Percentiles rank a stretch among this genome's conserved stretches.
Conservation (phyloP, 37 sponge, comb jelly and placozoan genomes). For the Spongilla lacustris region DNA sequence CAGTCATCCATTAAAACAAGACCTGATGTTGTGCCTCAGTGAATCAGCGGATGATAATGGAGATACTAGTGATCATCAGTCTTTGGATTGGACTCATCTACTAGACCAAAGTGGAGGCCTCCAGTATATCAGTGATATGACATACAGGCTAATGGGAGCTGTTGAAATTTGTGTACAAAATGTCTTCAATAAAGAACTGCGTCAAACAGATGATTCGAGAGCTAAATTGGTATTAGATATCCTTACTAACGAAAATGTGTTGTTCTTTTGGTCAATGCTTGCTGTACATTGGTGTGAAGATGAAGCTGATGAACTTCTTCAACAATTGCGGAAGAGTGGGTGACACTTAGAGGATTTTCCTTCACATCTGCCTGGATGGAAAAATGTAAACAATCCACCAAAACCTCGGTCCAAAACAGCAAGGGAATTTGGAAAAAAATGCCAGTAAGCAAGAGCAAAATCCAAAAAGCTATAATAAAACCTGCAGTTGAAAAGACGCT, state of each 20-base stretch:
- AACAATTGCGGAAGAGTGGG: background rate
- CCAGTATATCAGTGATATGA: background rate
- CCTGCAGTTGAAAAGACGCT: background rate
- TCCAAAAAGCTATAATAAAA: background rate
- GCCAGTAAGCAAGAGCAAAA: background rate
- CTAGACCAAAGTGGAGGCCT: background rate
- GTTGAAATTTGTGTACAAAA: background rate
- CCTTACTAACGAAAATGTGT: background rate
- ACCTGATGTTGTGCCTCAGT: background rate
- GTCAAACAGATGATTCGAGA: background rate
- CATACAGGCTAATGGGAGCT: background rate
- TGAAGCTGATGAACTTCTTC: slow-evolving; percentile 6
- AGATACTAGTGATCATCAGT: background rate
- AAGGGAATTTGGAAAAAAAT: slow-evolving; percentile 6
- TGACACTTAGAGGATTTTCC: slow-evolving; percentile 3
- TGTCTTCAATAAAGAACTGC: background rate
- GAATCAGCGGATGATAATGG: background rate
- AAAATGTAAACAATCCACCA: slow-evolving; percentile 1
- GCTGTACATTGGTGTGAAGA: slow-evolving; percentile 8
- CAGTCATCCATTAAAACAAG: background rate
- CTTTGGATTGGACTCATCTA: background rate
- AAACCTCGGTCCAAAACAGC: background rate
- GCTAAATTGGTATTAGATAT: background rate
- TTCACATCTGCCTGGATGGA: slow-evolving; percentile 4
- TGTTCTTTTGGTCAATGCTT: slow-evolving; percentile 9